Percentiles rank a stretch among this genome's conserved stretches.
Evolutionary conservation across 1,140 invertebrate genomes (phyloP).

Genomic region (Drosophila tropicalis): DNA sequence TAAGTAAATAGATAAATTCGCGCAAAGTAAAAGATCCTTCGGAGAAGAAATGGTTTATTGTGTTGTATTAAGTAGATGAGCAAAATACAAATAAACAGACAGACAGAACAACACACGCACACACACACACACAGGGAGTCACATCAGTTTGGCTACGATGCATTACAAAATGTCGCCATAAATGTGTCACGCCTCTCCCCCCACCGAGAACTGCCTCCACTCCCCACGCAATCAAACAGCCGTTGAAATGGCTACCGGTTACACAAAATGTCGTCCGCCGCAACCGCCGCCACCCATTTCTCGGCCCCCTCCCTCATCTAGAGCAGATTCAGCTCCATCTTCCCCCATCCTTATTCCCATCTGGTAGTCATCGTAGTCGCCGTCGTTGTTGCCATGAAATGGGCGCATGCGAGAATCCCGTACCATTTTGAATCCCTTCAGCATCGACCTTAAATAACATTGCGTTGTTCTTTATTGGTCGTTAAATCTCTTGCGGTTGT

Average conservation of each 20-base stretch:
- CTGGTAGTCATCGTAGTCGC: not conserved
- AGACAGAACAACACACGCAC: not conserved
- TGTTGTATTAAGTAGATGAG: not conserved
- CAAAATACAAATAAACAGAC: conserved; percentile 3
- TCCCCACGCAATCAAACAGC: conserved; percentile 61
- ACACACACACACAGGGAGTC: conserved; percentile 24
- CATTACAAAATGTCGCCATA: conserved; percentile 68
- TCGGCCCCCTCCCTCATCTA: not conserved
- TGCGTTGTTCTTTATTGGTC: conserved; percentile 80
- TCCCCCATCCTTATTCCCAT: no score
- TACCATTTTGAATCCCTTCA: conserved; percentile 72
- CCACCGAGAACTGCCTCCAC: not conserved
- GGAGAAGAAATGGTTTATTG: no score
- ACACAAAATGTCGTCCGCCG: conserved; percentile 73
- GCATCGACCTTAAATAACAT: conserved; percentile 76
- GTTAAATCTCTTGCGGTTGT: conserved; percentile 82
- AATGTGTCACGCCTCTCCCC: conserved; percentile 67
- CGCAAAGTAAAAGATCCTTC: no score
- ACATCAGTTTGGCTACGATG: conserved; percentile 64
- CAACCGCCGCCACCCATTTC: conserved; percentile 5
- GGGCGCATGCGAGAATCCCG: conserved; percentile 49
- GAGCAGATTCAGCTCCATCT: not conserved
- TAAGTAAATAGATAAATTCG: no score
- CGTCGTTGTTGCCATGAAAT: conserved; percentile 43
- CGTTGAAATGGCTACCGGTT: conserved; percentile 79